Conservation (phyloP, 2,888 invertebrate genomes). For the Sceliomorpha sp. region DNA sequence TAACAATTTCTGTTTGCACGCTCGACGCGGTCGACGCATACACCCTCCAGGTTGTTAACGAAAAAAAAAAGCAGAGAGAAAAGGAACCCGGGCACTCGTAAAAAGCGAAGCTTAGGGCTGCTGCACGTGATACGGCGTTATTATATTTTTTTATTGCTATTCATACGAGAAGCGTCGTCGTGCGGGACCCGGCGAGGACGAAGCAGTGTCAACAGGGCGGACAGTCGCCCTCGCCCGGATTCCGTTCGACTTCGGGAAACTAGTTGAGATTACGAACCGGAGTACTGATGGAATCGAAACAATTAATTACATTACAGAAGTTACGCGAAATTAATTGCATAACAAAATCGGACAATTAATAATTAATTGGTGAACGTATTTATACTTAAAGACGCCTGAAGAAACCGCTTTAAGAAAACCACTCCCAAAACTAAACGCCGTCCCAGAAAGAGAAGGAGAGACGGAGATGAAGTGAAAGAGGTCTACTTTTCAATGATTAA, state of each 20-base stretch:
- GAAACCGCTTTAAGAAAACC: too few relatives aligned
- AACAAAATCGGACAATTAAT: too few relatives aligned
- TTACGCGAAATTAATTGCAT: too few relatives aligned
- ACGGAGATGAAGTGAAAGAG: too few relatives aligned
- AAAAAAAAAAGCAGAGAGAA: too few relatives aligned
- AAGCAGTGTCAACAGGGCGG: conserved; percentile 61
- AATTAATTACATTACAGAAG: too few relatives aligned
- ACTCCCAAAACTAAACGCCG: too few relatives aligned
- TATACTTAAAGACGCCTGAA: too few relatives aligned
- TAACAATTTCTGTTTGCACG: conserved; percentile 65
- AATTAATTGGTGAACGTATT: too few relatives aligned
- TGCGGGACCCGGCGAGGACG: conserved; percentile 21
- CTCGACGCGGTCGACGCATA: conserved; percentile 30
- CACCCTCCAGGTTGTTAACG: conserved; percentile 69
- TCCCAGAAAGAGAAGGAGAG: too few relatives aligned
- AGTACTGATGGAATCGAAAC: too few relatives aligned
- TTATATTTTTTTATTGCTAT: conserved; percentile 74
- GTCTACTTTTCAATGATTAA: too few relatives aligned
- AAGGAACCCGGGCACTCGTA: conserved; percentile 65
- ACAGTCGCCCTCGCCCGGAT: conserved; percentile 32
- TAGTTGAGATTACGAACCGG: conserved; percentile 19
- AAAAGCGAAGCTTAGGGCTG: conserved; percentile 52
- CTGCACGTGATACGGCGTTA: conserved; percentile 63
- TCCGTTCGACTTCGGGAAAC: conserved; percentile 21
- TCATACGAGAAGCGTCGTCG: conserved; percentile 63